These are phyloP conservation scores for Otocyon megalotis DNA, from an alignment of 2,113 vertebrate species.

Conservation along the genomic window DNA sequence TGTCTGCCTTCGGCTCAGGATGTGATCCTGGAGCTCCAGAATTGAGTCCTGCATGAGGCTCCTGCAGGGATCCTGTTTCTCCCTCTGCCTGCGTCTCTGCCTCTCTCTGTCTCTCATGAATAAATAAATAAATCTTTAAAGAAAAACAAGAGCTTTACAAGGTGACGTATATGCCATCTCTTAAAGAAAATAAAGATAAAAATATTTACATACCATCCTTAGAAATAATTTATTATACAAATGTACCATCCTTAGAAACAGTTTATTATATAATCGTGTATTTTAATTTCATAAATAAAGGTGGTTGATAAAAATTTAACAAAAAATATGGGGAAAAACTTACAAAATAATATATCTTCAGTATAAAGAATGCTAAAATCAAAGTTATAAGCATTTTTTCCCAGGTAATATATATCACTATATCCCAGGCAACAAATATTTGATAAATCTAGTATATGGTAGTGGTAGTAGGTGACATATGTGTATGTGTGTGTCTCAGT, in stretches of 20 bases:
- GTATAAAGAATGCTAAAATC: neutral
- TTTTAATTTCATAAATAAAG: constrained; percentile 24
- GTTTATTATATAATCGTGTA: neutral
- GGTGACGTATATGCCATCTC: no score
- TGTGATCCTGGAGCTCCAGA: no score
- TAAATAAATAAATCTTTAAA: no score
- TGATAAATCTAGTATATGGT: neutral
- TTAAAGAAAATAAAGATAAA: neutral
- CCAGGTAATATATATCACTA: constrained; percentile 16
- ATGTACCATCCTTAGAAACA: neutral
- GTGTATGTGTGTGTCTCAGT: neutral
- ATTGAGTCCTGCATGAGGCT: no score
- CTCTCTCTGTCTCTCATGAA: no score
- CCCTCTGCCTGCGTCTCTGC: no score
- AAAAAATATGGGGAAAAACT: constrained; percentile 35
- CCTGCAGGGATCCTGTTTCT: no score
- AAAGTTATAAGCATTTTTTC: constrained; percentile 10
- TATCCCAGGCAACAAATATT: neutral
- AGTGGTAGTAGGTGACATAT: neutral
- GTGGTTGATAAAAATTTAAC: neutral
- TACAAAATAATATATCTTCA: constrained; percentile 16
- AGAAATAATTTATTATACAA: constrained; percentile 18
- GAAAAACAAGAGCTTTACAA: no score
- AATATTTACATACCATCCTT: neutral
- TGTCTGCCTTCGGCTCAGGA: no score